Evolutionary conservation across 2,113 vertebrate species (phyloP).

Genomic region (Oceanites oceanicus): DNA sequence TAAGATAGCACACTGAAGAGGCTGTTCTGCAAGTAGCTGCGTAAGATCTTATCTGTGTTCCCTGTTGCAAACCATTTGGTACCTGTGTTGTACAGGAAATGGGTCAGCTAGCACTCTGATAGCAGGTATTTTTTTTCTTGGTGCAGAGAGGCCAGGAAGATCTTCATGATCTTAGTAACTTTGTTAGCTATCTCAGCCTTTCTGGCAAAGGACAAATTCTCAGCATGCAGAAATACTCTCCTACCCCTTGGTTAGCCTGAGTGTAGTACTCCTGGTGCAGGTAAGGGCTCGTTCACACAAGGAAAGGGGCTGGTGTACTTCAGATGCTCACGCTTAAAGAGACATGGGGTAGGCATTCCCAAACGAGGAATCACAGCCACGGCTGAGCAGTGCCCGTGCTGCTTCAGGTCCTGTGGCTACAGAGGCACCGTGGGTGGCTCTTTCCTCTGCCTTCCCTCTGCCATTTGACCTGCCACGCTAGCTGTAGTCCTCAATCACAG

Average conservation of each 20-base stretch:
- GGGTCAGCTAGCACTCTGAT: accelerated
- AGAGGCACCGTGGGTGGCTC: accelerated
- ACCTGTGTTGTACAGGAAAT: not conserved
- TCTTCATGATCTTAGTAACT: too few species aligned
- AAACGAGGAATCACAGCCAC: accelerated
- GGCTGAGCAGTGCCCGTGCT: accelerated
- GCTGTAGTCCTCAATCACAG: accelerated
- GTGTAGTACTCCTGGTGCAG: too few species aligned
- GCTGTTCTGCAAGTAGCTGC: not conserved
- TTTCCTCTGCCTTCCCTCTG: not conserved
- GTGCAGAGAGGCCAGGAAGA: not conserved
- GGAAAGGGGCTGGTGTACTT: not conserved
- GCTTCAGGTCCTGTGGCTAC: not conserved
- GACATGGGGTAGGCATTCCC: not conserved
- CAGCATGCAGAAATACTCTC: not conserved
- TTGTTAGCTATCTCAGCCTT: not conserved
- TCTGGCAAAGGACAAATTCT: not conserved
- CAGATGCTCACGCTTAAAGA: not conserved
- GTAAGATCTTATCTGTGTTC: not conserved
- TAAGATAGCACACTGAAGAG: not conserved
- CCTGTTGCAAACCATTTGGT: accelerated
- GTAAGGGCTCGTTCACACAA: not conserved
- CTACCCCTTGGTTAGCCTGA: not conserved
- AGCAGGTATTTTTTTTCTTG: not conserved
- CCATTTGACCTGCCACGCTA: not conserved